A percentile compares a stretch with the other conserved stretches of the same genome.
phyloP scores from a whole-genome alignment of 1,140 invertebrate species.

The Nixonia krombeini region DNA sequence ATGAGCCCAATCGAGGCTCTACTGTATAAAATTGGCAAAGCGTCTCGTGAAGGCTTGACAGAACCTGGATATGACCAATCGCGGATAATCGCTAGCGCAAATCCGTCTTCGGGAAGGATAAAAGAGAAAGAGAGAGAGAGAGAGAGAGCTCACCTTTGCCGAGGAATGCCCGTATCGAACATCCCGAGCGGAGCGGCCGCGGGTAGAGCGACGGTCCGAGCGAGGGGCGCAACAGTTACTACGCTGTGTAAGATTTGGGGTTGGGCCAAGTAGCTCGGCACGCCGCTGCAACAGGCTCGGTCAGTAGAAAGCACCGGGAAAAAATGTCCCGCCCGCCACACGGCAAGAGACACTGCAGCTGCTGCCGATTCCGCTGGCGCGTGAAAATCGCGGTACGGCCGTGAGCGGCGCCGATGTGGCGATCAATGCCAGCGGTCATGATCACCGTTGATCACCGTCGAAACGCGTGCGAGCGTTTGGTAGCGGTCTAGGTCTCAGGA shows the following conservation, averaged over 20 bases:
- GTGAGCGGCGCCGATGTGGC: background rate
- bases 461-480: conserved; percentile 9
- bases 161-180: no score
- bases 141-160: no score
- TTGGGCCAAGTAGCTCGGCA: conserved; percentile 34
- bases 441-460: conserved; percentile 3
- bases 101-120: no score
- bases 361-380: no score
- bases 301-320: no score
- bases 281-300: background rate
- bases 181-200: no score
- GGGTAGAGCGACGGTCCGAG: background rate
- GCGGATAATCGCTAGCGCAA: no score
- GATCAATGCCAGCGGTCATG: conserved; percentile 35
- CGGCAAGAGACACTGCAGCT: no score
- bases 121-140: background rate
- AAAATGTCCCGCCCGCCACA: no score
- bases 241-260: conserved; percentile 41
- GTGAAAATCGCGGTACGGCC: background rate
- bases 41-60: no score
- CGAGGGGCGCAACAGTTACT: conserved; percentile 49
- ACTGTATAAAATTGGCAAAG: no score
- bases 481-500: conserved; percentile 10
- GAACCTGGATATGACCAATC: background rate
- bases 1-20: no score